These are phyloP conservation scores for Pygoscelis antarcticus DNA, from an alignment of 2,113 vertebrate genomes.

Conservation along the genomic window DNA sequence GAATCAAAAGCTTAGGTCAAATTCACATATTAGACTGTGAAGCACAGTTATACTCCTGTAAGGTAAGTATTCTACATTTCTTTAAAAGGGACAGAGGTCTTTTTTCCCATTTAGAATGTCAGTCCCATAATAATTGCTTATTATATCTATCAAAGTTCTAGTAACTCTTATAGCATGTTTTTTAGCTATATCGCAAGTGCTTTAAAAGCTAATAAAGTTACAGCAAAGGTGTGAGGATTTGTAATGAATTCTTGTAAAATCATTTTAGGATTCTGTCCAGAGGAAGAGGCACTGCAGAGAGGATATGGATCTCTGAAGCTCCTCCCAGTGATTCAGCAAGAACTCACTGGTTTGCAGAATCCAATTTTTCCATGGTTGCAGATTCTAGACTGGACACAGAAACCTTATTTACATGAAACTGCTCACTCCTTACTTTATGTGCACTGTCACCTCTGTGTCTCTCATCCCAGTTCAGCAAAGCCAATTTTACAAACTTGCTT, in stretches of 20 bases:
- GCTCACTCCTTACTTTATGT: constrained; percentile 36
- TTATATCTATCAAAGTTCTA: constrained; percentile 57
- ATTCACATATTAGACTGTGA: constrained; percentile 64
- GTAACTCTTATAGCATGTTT: constrained; percentile 27
- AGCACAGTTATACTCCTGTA: constrained; percentile 55
- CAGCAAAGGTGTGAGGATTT: constrained; percentile 5
- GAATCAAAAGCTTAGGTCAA: constrained; percentile 72
- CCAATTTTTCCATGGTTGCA: constrained; percentile 38
- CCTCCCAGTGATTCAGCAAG: constrained; percentile 49
- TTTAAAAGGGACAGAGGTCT: constrained; percentile 64
- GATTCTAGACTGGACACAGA: constrained; percentile 18
- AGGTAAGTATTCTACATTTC: constrained; percentile 63
- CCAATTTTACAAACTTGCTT: constrained; percentile 23
- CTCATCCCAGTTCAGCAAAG: constrained; percentile 31
- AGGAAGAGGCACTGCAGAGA: neutral
- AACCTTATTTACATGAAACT: constrained; percentile 57
- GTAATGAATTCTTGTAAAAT: constrained; percentile 30
- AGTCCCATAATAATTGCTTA: constrained; percentile 56
- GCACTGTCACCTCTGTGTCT: constrained; percentile 30
- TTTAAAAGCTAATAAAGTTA: constrained; percentile 53
- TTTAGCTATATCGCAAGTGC: constrained; percentile 21
- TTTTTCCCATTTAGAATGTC: constrained; percentile 60
- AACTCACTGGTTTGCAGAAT: constrained; percentile 37
- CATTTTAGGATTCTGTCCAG: constrained; percentile 31
- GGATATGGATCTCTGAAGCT: constrained; percentile 19